Evolutionary conservation across 92 coral and sea anemone species (phyloP).

Genomic region (Muricea muricata): DNA sequence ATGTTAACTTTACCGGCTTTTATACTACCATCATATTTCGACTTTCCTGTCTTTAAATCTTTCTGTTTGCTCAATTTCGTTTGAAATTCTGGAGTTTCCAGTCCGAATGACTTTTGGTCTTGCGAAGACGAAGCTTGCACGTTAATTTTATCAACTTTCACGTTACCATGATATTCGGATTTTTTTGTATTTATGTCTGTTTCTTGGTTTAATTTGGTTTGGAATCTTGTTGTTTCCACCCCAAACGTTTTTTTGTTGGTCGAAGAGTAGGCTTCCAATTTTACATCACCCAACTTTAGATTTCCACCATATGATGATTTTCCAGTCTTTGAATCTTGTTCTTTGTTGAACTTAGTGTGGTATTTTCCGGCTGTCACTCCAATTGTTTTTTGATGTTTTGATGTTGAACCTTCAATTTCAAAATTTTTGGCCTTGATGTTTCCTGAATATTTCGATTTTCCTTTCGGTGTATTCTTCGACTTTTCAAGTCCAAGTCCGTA

Average conservation of each 20-base stretch:
- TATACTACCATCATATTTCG: not conserved
- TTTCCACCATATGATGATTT: not conserved
- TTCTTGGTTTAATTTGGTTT: not conserved
- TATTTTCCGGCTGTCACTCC: conserved; percentile 13
- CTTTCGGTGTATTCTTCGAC: conserved; percentile 9
- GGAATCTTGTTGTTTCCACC: not conserved
- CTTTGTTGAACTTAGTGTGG: not conserved
- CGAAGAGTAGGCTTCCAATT: conserved; percentile 3
- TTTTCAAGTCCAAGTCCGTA: conserved; percentile 10
- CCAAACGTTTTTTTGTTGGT: not conserved
- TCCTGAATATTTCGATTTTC: not conserved
- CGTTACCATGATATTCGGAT: not conserved
- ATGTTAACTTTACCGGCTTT: conserved; percentile 7
- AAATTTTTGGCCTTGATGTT: not conserved
- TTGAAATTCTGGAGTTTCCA: conserved; percentile 33
- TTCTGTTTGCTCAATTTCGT: conserved; percentile 23
- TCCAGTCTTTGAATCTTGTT: not conserved
- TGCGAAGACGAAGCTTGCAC: conserved; percentile 31
- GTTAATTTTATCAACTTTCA: conserved; percentile 6
- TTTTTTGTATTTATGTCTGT: conserved; percentile 31
- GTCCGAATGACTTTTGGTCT: not conserved
- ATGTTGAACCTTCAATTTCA: conserved; percentile 13
- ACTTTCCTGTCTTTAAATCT: conserved; percentile 43
- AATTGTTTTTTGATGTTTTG: not conserved
- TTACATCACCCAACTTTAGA: not conserved